Base-by-base conservation (phyloP, 1,140 invertebrate species). In the Apocrypta bakeri region DNA sequence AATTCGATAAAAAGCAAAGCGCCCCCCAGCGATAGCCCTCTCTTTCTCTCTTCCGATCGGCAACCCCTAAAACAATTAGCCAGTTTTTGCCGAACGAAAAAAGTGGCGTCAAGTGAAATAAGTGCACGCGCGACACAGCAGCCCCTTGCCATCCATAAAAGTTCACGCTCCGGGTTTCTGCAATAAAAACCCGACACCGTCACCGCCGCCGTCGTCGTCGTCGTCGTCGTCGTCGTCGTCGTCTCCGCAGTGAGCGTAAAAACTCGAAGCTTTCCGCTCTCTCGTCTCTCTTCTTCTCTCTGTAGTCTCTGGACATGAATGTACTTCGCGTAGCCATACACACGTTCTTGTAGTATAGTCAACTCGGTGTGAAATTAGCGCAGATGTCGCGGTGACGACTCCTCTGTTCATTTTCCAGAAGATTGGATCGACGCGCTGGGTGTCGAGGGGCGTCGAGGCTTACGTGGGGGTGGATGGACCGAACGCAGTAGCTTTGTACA, bases 281-380 rank as follows among this genome's bases (percentile, higher is more conserved):
- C n/a, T n/a, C n/a, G n/a, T n/a, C n/a, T n/a, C n/a, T n/a, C n/a
- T n/a, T n/a, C n/a, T n/a, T n/a, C n/a, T n/a, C n/a, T n/a, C 21
- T 4, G 61, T 11, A 4, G 63, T 21, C 63, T 29, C 1, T 24
- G 27, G 63, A 29, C 24, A 29, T 66, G n/a, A 14, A 66, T 27
- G 9, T 66, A 29, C 27, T 17, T 1, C n/a, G 12, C 71, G 63
- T 14, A 40, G 63, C 63, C 17, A 79, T 11, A 29, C 69, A 42
- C 33, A 29, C 25, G 24, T 31, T 21, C 68, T 8, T 21, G 64
- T 31, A 33, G 87, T 86, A 89, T 89, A 91, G 89, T 89, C 90
- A 92, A 86, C 88, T 90, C 86, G 87, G 90, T 92, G 91, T 92
- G 91, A 92, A 92, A 92, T 92, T 92, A 92, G 91, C 90, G 89